A percentile compares a stretch with the other conserved stretches of the same genome.
Conservation (phyloP, 2,113 vertebrate genomes). For the Siniperca chuatsi region DNA sequence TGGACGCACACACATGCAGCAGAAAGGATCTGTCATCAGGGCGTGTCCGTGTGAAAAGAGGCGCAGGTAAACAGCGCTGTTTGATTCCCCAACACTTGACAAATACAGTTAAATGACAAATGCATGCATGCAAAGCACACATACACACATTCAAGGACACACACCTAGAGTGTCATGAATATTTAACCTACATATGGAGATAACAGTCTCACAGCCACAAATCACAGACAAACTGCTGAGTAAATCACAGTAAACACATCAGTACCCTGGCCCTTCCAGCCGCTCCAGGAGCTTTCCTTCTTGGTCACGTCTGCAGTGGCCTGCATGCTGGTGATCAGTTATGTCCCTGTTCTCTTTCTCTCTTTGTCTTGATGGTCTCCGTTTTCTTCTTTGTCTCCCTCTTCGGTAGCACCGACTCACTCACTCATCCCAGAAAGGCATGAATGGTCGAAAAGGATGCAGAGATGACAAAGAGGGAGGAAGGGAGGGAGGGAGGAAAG, state of each 20-base stretch:
- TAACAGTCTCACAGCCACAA: conserved; percentile 33
- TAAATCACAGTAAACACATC: conserved; percentile 60
- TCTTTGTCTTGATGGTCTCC: conserved; percentile 56
- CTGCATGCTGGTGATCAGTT: conserved; percentile 90
- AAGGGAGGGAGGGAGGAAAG: conserved; percentile 70
- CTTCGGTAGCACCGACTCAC: conserved; percentile 80
- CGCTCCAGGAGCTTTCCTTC: conserved; percentile 97
- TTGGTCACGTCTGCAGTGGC: conserved; percentile 92
- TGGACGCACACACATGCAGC: conserved; percentile 33
- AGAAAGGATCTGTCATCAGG: conserved; percentile 51
- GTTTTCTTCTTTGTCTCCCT: conserved; percentile 74
- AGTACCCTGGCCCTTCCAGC: conserved; percentile 98
- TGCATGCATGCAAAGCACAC: conserved; percentile 53
- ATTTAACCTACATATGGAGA: conserved; percentile 53
- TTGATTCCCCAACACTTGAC: conserved; percentile 8
- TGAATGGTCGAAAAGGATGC: conserved; percentile 81
- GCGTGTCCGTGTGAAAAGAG: conserved; percentile 64
- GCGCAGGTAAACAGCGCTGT: conserved; percentile 29
- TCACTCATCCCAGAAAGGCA: conserved; percentile 85
- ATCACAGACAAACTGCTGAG: conserved; percentile 39
- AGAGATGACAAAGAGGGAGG: conserved; percentile 59
- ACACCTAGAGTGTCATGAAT: background rate
- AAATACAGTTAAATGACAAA: conserved; percentile 24
- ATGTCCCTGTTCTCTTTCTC: conserved; percentile 71
- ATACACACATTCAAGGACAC: conserved; percentile 41